These are phyloP conservation scores for Rhinoptilus africanus DNA, from an alignment of 2,113 vertebrate genomes.

Conservation along the genomic window DNA sequence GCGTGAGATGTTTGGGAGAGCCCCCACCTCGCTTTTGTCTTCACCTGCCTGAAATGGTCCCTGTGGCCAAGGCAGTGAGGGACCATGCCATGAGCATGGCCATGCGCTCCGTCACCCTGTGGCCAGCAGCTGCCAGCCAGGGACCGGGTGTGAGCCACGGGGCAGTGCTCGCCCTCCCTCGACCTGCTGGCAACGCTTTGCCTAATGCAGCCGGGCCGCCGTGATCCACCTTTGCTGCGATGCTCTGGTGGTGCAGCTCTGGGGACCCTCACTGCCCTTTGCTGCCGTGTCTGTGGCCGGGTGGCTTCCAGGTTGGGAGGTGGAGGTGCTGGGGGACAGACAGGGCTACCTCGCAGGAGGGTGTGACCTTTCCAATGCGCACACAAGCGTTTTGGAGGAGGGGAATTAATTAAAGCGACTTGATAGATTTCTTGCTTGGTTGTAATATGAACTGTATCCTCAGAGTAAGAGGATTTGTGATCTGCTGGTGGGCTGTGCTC, in stretches of 20 bases:
- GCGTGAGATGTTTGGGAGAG: fast-evolving
- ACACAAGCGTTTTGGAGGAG: not conserved
- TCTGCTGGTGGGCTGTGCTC: not conserved
- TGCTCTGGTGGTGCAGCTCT: fast-evolving
- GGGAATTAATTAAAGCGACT: not conserved
- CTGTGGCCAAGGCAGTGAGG: not conserved
- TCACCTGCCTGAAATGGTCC: not conserved
- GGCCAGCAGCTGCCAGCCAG: not conserved
- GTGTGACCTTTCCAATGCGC: not conserved
- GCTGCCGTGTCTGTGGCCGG: fast-evolving
- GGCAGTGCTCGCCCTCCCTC: fast-evolving
- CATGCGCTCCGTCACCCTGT: too few species aligned
- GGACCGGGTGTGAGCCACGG: fast-evolving
- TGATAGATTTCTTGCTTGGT: not conserved
- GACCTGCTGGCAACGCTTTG: not conserved
- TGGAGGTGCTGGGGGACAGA: not conserved
- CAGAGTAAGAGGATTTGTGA: not conserved
- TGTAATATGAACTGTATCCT: not conserved
- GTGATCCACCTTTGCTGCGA: fast-evolving
- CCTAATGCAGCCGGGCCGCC: fast-evolving
- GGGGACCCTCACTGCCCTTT: not conserved
- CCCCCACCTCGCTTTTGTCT: not conserved
- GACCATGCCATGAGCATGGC: not conserved
- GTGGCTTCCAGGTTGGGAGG: not conserved
- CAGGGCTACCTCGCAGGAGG: fast-evolving